Evolutionary conservation across 2,888 invertebrate genomes (phyloP).

Genomic region (Chorisops tibialis): DNA sequence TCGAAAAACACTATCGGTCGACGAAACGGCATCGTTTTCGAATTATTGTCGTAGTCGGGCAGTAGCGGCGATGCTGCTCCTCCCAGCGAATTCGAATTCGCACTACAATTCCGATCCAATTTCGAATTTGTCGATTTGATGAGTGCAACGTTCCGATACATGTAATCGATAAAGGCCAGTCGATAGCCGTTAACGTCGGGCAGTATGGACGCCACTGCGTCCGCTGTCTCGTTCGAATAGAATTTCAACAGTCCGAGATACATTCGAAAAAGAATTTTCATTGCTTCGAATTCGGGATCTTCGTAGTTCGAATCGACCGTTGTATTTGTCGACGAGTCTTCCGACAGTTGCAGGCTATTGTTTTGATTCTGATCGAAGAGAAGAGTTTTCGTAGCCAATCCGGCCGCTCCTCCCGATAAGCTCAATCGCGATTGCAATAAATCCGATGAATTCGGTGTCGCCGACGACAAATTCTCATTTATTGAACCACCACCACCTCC

Average conservation of each 20-base stretch:
- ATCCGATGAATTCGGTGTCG: too few relatives aligned
- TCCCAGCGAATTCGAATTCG: background rate
- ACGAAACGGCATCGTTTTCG: slow-evolving; percentile 6
- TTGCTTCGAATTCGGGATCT: slow-evolving; percentile 51
- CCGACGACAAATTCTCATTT: too few relatives aligned
- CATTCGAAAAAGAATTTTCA: slow-evolving; percentile 61
- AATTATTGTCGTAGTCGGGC: background rate
- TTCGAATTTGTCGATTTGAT: slow-evolving; percentile 26
- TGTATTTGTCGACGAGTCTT: background rate
- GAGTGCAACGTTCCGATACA: slow-evolving; percentile 10
- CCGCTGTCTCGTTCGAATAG: slow-evolving; percentile 7
- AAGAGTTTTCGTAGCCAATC: background rate
- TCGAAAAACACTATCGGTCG: slow-evolving; percentile 31
- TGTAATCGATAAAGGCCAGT: slow-evolving; percentile 28
- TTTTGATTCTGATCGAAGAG: background rate
- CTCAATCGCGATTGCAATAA: background rate
- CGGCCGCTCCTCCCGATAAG: background rate
- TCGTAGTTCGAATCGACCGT: slow-evolving; percentile 28
- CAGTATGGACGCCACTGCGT: background rate
- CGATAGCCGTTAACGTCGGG: slow-evolving; percentile 25
- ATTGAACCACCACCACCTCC: too few relatives aligned
- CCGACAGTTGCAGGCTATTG: background rate
- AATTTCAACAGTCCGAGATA: slow-evolving; percentile 56
- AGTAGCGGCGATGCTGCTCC: background rate
- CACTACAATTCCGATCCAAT: slow-evolving; percentile 10